Evolutionary conservation across 2,797 vertebrate species (phyloP).

Genomic region (Helicolenus hilgendorfi): DNA sequence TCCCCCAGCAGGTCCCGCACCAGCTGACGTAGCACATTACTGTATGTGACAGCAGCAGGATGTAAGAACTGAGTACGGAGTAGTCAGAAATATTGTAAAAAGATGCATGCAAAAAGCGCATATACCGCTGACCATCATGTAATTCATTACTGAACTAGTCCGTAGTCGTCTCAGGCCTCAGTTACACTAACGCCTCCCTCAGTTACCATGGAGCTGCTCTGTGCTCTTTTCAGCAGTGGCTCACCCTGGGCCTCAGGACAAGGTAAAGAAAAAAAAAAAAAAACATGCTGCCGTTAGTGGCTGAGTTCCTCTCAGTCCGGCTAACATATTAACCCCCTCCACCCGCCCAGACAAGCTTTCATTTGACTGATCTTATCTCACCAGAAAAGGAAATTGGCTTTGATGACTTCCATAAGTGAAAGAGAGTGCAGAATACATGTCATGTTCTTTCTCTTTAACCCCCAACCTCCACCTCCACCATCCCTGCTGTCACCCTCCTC

Average conservation of each 20-base stretch:
- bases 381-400: slow-evolving; percentile 92
- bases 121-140: background rate
- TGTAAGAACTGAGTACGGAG: background rate
- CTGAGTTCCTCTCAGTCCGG: slow-evolving; percentile 32
- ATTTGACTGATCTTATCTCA: slow-evolving; percentile 89
- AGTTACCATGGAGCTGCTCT: slow-evolving; percentile 88
- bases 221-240: slow-evolving; percentile 90
- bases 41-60: background rate
- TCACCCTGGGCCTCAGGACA: slow-evolving; percentile 91
- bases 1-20: background rate
- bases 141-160: background rate
- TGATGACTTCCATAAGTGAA: slow-evolving; percentile 91
- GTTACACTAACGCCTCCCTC: slow-evolving; percentile 21
- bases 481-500: background rate
- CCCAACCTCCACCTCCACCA: background rate
- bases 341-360: slow-evolving; percentile 65
- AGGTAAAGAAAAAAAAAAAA: slow-evolving; percentile 82
- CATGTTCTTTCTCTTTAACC: slow-evolving; percentile 75
- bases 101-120: background rate
- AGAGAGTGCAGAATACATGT: slow-evolving; percentile 89
- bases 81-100: background rate
- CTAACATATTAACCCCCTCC: slow-evolving; percentile 56
- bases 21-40: background rate
- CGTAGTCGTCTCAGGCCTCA: slow-evolving; percentile 1
- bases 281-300: slow-evolving; percentile 1